Conservation (phyloP, 2,113 vertebrate genomes). For the Calonectris borealis region DNA sequence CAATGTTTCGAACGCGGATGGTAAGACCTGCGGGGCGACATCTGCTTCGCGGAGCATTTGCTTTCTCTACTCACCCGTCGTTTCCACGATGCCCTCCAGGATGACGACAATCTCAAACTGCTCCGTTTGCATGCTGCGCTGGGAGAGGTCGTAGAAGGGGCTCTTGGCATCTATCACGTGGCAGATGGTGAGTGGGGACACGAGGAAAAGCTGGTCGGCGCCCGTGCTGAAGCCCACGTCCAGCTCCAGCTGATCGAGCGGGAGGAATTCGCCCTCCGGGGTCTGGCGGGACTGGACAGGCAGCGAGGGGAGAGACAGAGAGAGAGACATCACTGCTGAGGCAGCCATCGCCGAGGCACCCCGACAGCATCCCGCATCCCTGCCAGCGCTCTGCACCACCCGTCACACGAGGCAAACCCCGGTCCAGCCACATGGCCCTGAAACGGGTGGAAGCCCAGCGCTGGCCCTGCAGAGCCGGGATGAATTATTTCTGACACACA, state of each 20-base stretch:
- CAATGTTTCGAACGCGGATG: accelerated
- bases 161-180: constrained; percentile 98
- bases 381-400: constrained; percentile 55
- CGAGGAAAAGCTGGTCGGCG: constrained; percentile 98
- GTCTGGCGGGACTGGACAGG: constrained; percentile 94
- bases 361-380: not conserved
- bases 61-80: constrained; percentile 86
- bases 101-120: constrained; percentile 99
- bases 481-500: constrained; percentile 46
- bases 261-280: constrained; percentile 97
- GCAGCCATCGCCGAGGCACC: constrained; percentile 50
- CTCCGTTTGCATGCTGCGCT: constrained; percentile 96
- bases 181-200: constrained; percentile 98
- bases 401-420: constrained; percentile 31
- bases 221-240: constrained; percentile 99
- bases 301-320: constrained; percentile 63
- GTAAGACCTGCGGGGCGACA: not conserved
- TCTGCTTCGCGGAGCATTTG: not conserved
- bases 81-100: constrained; percentile 98
- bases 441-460: constrained; percentile 6
- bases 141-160: constrained; percentile 97
- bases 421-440: not conserved
- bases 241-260: constrained; percentile 97
- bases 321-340: constrained; percentile 46
- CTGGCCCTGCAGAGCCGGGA: not conserved